Conservation (phyloP, 2,113 vertebrate genomes). For the Oxygymnocypris stewartii region DNA sequence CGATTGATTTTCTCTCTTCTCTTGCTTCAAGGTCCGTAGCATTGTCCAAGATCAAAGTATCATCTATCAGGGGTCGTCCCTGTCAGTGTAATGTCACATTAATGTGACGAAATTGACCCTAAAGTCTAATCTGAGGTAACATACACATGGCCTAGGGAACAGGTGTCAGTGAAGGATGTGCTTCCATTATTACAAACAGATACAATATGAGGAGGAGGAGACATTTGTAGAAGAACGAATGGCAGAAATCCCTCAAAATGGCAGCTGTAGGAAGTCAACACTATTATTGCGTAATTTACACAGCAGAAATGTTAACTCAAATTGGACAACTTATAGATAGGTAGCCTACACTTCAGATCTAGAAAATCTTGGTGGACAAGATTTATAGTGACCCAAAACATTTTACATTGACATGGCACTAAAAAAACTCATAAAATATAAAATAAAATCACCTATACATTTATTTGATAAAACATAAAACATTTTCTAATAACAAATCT, state of each 20-base stretch:
- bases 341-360: background rate
- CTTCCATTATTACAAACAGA: slow-evolving; percentile 23
- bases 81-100: slow-evolving; percentile 13
- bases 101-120: slow-evolving; percentile 28
- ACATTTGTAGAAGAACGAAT: background rate
- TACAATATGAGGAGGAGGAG: slow-evolving; percentile 10
- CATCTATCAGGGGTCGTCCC: slow-evolving; percentile 27
- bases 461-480: background rate
- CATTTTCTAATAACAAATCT: background rate
- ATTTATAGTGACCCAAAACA: background rate
- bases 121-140: slow-evolving; percentile 17
- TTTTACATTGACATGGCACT: background rate
- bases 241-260: slow-evolving; percentile 7
- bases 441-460: background rate
- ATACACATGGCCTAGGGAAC: slow-evolving; percentile 27
- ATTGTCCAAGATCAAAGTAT: slow-evolving; percentile 24
- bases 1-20: slow-evolving; percentile 49
- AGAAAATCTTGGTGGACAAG: background rate
- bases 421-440: background rate
- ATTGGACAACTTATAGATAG: background rate
- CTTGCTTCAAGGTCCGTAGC: background rate
- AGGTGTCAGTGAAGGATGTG: slow-evolving; percentile 2
- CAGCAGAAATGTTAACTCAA: background rate
- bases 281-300: background rate
- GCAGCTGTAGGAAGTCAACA: background rate